phyloP scores from a whole-genome alignment of 2,797 vertebrate genomes.

The Strix occidentalis region DNA sequence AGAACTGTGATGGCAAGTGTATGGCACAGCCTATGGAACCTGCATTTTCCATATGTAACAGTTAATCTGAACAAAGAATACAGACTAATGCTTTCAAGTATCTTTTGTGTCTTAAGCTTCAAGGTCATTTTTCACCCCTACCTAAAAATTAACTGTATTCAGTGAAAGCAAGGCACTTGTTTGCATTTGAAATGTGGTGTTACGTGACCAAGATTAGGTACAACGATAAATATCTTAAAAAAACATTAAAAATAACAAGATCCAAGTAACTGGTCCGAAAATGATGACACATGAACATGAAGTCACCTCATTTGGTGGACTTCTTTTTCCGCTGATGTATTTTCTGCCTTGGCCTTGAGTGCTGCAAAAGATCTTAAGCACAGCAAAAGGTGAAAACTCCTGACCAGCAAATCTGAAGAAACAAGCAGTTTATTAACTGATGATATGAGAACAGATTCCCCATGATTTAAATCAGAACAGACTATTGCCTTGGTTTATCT shows the following conservation, averaged over 20 bases:
- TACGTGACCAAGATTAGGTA: not conserved
- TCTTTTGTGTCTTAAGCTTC: not conserved
- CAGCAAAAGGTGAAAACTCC: constrained; percentile 71
- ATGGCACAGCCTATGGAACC: not conserved
- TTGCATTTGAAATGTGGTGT: not conserved
- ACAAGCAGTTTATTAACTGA: not conserved
- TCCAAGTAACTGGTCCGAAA: not conserved
- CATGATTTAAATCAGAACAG: not conserved
- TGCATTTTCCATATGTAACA: not conserved
- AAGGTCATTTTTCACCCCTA: not conserved
- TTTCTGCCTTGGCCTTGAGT: constrained; percentile 48
- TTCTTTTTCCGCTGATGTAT: constrained; percentile 70
- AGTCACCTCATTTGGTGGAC: constrained; percentile 64
- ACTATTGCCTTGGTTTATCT: not conserved
- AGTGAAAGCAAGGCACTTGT: not conserved
- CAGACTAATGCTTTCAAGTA: not conserved
- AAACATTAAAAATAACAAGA: not conserved
- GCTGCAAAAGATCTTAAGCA: constrained; percentile 76
- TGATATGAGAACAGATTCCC: not conserved
- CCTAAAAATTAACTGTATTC: not conserved
- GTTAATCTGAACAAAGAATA: not conserved
- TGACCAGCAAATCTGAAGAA: constrained; percentile 67
- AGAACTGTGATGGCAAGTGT: not conserved
- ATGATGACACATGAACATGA: not conserved
- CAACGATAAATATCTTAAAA: not conserved